Percentiles rank a stretch among this genome's conserved stretches.
Evolutionary conservation across 2,113 vertebrate genomes (phyloP).

Genomic region (Myotis davidii): DNA sequence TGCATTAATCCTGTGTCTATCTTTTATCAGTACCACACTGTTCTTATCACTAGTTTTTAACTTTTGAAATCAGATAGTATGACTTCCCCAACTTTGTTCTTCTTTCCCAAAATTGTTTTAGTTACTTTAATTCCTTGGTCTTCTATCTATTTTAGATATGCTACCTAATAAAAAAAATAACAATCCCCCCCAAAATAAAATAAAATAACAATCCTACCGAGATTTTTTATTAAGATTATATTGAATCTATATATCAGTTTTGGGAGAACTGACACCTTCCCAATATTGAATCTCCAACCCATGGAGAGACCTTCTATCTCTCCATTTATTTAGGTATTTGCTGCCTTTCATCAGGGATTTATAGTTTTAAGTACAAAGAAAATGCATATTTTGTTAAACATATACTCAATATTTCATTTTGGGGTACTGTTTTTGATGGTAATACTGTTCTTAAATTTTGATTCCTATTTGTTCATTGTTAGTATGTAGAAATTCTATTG

Average conservation of each 20-base stretch:
- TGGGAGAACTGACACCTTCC: background rate
- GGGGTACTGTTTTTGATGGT: background rate
- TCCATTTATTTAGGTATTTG: background rate
- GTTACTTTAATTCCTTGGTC: background rate
- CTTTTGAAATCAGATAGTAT: background rate
- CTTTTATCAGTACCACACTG: background rate
- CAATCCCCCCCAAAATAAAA: background rate
- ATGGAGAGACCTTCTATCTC: background rate
- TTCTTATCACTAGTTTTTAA: background rate
- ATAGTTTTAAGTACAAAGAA: background rate
- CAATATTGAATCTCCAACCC: background rate
- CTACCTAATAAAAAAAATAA: background rate
- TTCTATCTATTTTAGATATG: background rate
- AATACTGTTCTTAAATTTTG: background rate
- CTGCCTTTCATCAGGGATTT: background rate
- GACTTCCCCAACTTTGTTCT: background rate
- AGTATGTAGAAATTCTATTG: background rate
- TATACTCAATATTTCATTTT: background rate
- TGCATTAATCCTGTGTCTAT: background rate
- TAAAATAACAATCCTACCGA: background rate
- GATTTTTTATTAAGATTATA: background rate
- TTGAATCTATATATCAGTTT: background rate
- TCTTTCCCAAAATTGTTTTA: background rate
- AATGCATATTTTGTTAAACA: background rate
- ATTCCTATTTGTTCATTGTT: slow-evolving; percentile 14